A percentile compares a stretch with the other conserved stretches of the same genome.
Evolutionary conservation across 2,888 invertebrate species (phyloP).

Genomic region (Encarsia formosa): DNA sequence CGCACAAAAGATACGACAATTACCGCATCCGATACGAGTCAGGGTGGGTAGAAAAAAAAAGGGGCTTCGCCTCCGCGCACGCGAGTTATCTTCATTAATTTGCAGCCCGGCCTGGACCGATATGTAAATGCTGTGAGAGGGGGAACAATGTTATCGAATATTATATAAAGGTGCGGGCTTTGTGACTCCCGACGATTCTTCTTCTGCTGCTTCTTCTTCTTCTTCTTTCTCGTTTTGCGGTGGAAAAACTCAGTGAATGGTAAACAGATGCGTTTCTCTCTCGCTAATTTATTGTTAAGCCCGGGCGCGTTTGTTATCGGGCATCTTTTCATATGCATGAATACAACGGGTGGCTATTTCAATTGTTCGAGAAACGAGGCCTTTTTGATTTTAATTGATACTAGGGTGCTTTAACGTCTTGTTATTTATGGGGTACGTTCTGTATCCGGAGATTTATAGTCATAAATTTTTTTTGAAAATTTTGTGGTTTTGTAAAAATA

Average conservation of each 20-base stretch:
- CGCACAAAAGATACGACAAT: constrained; percentile 26
- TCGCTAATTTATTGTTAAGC: constrained; percentile 18
- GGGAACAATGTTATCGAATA: constrained; percentile 24
- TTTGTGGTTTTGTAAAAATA: no score
- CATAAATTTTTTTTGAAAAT: no score
- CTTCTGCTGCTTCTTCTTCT: background rate
- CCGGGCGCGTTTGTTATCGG: constrained; percentile 7
- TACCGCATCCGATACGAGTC: constrained; percentile 8
- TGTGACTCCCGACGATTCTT: background rate
- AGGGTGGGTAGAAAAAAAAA: background rate
- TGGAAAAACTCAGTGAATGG: background rate
- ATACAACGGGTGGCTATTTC: constrained; percentile 2
- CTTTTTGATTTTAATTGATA: constrained; percentile 15
- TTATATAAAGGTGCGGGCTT: constrained; percentile 8
- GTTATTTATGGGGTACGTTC: no score
- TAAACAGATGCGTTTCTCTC: background rate
- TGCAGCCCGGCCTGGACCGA: constrained; percentile 13
- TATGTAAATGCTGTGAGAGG: constrained; percentile 18
- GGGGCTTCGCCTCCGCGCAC: constrained; percentile 4
- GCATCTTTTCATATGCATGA: background rate
- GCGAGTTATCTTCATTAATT: constrained; percentile 30
- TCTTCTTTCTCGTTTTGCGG: background rate
- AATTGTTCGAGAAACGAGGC: constrained; percentile 4
- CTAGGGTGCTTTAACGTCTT: background rate
- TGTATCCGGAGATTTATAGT: no score